Conservation (phyloP, 2,797 vertebrate species). For the Takifugu rubripes region DNA sequence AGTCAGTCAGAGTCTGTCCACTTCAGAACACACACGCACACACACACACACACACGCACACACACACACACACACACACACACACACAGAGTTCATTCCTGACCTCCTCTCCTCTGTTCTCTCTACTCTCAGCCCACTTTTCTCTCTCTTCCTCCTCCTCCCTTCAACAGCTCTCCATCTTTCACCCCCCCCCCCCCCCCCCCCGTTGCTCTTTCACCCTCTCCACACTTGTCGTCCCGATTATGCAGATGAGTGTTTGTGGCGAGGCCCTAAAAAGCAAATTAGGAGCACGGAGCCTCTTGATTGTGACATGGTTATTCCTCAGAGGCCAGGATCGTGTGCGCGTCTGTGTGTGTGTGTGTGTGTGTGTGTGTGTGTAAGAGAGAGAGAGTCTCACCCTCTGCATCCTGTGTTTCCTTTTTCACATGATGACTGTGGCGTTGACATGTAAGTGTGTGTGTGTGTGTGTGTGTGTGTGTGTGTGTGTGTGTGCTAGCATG, state of each 20-base stretch:
- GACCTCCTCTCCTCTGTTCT: constrained; percentile 4
- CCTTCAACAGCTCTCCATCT: constrained; percentile 11
- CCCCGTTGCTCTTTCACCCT: constrained; percentile 61
- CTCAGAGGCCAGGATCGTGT: constrained; percentile 60
- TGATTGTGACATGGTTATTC: constrained; percentile 76
- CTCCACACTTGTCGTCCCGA: constrained; percentile 81
- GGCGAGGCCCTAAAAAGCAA: constrained; percentile 74
- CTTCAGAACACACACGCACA: constrained; percentile 17
- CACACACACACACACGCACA: constrained; percentile 15
- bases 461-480: constrained; percentile 25
- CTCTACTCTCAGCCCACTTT: constrained; percentile 5
- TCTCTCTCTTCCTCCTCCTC: constrained; percentile 16
- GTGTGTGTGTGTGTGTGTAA: constrained; percentile 14
- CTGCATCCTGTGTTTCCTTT: too few species aligned
- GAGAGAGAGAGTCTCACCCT: too few species aligned
- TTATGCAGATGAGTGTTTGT: constrained; percentile 79
- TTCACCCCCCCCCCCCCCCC: too few species aligned
- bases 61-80: constrained; percentile 15
- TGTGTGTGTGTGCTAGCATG: constrained; percentile 52
- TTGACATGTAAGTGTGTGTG: constrained; percentile 8
- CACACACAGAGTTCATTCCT: neutral
- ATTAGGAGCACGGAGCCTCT: constrained; percentile 71
- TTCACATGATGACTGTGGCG: too few species aligned
- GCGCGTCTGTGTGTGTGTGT: constrained; percentile 25
- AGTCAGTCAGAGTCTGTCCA: constrained; percentile 42